Base-by-base conservation (phyloP, 2,113 vertebrate species). In the Scopus umbretta region DNA sequence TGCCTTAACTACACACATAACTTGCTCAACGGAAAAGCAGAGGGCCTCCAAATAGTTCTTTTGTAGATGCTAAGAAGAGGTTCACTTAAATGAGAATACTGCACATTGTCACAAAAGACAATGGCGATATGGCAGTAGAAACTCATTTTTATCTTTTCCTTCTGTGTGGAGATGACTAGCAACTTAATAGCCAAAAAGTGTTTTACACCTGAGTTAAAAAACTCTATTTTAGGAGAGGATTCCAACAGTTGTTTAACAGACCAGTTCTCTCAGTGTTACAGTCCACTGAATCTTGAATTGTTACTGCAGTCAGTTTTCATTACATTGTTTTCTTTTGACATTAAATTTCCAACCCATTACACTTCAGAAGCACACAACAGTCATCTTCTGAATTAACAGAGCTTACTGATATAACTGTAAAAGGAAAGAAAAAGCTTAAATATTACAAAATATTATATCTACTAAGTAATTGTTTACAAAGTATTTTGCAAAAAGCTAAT, bases 321-420 rank as follows among this genome's bases (percentile, higher is more conserved):
- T 84, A 63, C 10, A 38, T 26, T 96, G 90, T 93, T 96, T 96
- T 80, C 90, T 86, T 96, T 94, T 58, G 43, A 68, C 73, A 62
- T 66, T 61, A 80, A 68, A 30, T 96, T 97, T 94, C 90, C 82
- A 94, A 62, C 20, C 61, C 71, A 59, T 80, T 94, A 82, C 94
- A 81, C 65, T 92, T 95, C n/a, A 94, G 65, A 92, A 80, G 58
- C 72, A 86, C 29, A 59, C 34, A 91, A 63, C 49, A 92, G 36
- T 56, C 13, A 52, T 65, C 72, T 86, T 80, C 42, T 86, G 40
- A 74, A 74, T 0, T 78, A 95, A 66, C 43, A 63, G 61, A 94
- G 20, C 11, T 83, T 93, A 88, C 30, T 73, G 32, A 50, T 67
- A 34, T 8, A 78, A 63, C 9, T 84, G 18, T 59, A 61, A 86